Base-by-base conservation (phyloP, 2,888 invertebrate genomes). In the Habroteleia sp. region DNA sequence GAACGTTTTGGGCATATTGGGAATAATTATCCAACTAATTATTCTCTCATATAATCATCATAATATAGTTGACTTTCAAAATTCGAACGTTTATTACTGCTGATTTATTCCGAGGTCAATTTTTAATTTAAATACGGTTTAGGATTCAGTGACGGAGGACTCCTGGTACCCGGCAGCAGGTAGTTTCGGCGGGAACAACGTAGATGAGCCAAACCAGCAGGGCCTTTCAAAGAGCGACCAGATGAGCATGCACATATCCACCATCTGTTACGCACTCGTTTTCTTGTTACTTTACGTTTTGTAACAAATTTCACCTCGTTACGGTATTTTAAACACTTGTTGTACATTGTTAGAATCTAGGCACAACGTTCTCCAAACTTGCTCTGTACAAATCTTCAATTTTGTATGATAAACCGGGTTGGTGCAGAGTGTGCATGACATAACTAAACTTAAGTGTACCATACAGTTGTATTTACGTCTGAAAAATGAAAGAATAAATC, bases 141-240 rank as follows among this genome's bases (percentile, higher is more conserved):
- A 85, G 85, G 80, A 83, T 29, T 78, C 81, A 29, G 82, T 80
- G 27, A 85, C 84, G 10, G 82, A 81, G 33, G 85, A 85, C 33
- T 89, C 89, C 0, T 90, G 90, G 90, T 90, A 89, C 78, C 90
- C 90, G 20, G 90, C 89, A 1, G 90, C 90, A 10, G 90, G 90
- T 20, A 89, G 89, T 78, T 90, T 90, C 77, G 84, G 90, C n/a
- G 89, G 89, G 58, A 91, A 91, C 79, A 90, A 90, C 78, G 90
- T 91, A 1, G 91, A 91, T 69, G 91, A 91, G 80, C 91, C 91
- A 0, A 91, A 91, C 81, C 91, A 91, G 79, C 89, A 91, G 78
- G 91, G 91, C 0, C 83, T 90, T 16, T 84, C 86, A 10, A 87
- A 87, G 60, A 85, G 82, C 23, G 80, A 80, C 20, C 82, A 82